Evolutionary conservation across 2,113 vertebrate genomes (phyloP).

Genomic region (Montifringilla adamsi): DNA sequence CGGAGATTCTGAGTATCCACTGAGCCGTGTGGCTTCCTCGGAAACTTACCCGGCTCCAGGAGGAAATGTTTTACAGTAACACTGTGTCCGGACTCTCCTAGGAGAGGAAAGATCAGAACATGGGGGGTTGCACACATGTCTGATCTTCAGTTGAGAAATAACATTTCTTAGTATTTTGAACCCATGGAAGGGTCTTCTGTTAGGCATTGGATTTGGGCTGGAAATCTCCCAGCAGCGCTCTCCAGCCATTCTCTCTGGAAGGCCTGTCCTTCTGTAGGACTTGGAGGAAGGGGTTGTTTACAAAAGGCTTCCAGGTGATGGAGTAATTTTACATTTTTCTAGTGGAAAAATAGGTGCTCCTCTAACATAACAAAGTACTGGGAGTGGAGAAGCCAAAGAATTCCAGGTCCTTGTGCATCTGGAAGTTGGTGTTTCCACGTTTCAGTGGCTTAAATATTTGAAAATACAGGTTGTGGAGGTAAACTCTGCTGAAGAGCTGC

Average conservation of each 20-base stretch:
- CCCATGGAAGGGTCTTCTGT: accelerated
- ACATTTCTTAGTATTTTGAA: neutral
- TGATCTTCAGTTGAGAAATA: accelerated
- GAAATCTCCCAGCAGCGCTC: accelerated
- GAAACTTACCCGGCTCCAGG: neutral
- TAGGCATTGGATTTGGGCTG: neutral
- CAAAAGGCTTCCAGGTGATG: neutral
- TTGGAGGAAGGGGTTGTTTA: neutral
- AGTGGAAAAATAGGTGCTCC: neutral
- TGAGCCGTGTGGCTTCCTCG: neutral
- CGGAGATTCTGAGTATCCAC: neutral
- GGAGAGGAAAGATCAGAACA: accelerated
- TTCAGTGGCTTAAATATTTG: neutral
- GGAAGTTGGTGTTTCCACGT: neutral
- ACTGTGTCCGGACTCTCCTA: accelerated
- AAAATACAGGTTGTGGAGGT: neutral
- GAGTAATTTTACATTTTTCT: neutral
- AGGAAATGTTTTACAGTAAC: neutral
- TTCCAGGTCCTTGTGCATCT: neutral
- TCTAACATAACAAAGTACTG: neutral
- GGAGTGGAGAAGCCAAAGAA: neutral
- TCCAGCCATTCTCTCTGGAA: neutral
- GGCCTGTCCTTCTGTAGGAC: neutral
- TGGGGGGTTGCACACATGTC: neutral
- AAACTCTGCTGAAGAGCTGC: neutral